phyloP scores from a whole-genome alignment of 2,797 vertebrate genomes.

The Champsocephalus esox region DNA sequence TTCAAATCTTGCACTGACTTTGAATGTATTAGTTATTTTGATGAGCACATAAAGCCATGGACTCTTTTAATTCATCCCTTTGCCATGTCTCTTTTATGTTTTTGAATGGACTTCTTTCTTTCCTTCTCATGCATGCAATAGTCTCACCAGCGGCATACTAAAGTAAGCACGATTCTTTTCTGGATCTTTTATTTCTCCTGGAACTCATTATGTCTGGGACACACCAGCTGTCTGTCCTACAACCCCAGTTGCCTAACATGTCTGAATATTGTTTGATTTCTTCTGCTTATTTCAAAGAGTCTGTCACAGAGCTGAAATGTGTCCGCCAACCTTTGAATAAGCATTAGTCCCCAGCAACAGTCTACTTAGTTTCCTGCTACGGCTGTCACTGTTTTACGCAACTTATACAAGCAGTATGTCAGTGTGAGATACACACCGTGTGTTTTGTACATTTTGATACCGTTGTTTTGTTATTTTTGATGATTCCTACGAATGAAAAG shows the following conservation, averaged over 20 bases:
- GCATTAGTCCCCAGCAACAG: no score
- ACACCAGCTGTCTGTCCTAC: background rate
- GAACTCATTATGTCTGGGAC: constrained; percentile 16
- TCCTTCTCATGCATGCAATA: constrained; percentile 86
- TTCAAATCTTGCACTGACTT: background rate
- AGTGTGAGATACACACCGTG: no score
- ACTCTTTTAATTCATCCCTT: constrained; percentile 28
- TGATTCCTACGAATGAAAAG: no score
- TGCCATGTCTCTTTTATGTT: constrained; percentile 60
- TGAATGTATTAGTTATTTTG: background rate
- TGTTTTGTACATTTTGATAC: no score
- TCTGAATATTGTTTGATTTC: background rate
- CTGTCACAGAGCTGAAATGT: no score
- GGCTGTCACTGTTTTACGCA: no score
- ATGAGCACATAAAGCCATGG: background rate
- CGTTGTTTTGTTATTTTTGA: no score
- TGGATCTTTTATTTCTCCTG: constrained; percentile 29
- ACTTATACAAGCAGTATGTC: no score
- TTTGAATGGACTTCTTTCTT: constrained; percentile 85
- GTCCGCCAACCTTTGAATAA: no score
- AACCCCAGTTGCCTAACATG: background rate
- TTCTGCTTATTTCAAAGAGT: background rate
- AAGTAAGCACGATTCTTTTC: constrained; percentile 87
- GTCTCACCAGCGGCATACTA: constrained; percentile 92
- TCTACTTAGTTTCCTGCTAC: no score